Percentiles rank a stretch among this genome's conserved stretches.
Evolutionary conservation across 2,113 vertebrate species (phyloP).

Genomic region (Hemibates koningsi): DNA sequence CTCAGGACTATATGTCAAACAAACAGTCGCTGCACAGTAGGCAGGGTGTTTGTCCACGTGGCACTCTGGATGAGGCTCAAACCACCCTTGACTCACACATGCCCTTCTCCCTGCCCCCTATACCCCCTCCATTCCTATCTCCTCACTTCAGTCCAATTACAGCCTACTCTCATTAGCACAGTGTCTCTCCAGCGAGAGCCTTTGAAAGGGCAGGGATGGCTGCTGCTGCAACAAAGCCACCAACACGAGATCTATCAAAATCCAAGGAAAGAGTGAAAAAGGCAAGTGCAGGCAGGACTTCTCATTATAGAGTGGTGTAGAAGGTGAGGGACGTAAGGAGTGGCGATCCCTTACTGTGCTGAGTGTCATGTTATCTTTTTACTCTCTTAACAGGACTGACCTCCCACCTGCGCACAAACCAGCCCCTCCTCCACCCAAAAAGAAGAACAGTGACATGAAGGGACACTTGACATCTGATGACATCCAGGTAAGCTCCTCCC

Average conservation of each 20-base stretch:
- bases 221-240: conserved; percentile 63
- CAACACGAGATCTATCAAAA: conserved; percentile 68
- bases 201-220: conserved; percentile 69
- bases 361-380: conserved; percentile 62
- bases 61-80: conserved; percentile 31
- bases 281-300: conserved; percentile 69
- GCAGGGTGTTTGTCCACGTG: conserved; percentile 23
- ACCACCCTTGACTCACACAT: conserved; percentile 59
- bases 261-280: conserved; percentile 62
- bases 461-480: conserved; percentile 81
- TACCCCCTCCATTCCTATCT: conserved; percentile 41
- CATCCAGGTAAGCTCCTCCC: conserved; percentile 77
- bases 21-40: conserved; percentile 17
- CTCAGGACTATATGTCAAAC: conserved; percentile 25
- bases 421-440: conserved; percentile 76
- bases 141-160: conserved; percentile 72
- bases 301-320: conserved; percentile 64
- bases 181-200: conserved; percentile 69
- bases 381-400: conserved; percentile 76
- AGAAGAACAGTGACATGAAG: conserved; percentile 81
- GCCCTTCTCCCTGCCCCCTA: conserved; percentile 56
- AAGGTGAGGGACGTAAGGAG: conserved; percentile 50
- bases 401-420: conserved; percentile 81
- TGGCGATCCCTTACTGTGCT: conserved; percentile 35
- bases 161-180: conserved; percentile 68